A percentile compares a stretch with the other conserved stretches of the same genome.
Conservation (phyloP, 30 jellyfish, hydroid and myxozoan species). For the Hydractinia echinata region DNA sequence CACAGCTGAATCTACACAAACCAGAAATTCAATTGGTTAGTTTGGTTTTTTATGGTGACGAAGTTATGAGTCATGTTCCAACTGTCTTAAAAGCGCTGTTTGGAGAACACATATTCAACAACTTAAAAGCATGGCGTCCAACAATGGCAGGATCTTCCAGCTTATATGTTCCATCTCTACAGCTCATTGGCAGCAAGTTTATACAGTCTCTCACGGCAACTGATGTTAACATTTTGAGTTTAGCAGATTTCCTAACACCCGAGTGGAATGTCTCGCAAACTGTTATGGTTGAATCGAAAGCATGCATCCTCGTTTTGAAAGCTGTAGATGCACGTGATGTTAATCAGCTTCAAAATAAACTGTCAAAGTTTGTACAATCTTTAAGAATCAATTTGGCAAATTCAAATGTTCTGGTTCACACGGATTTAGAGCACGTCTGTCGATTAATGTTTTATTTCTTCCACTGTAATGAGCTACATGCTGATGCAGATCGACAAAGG, state of each 20-base stretch:
- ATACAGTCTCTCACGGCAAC: background rate
- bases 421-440: constrained; percentile 6
- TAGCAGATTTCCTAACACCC: background rate
- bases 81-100: background rate
- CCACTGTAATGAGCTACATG: constrained; percentile 19
- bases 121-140: constrained; percentile 24
- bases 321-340: background rate
- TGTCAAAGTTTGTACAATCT: background rate
- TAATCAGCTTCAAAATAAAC: background rate
- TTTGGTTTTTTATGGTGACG: constrained; percentile 3
- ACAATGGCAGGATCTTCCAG: background rate
- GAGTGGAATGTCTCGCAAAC: background rate
- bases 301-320: background rate
- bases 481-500: background rate
- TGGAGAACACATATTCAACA: constrained; percentile 8
- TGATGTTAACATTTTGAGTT: background rate
- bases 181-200: constrained; percentile 19
- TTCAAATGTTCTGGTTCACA: constrained; percentile 8
- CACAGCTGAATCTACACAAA: background rate
- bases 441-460: constrained; percentile 26
- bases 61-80: background rate
- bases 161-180: constrained; percentile 14
- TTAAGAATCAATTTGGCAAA: background rate
- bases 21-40: constrained; percentile 5
- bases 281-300: background rate